These are phyloP conservation scores for Pachyuromys duprasi DNA, from an alignment of 2,797 vertebrate genomes.

Conservation along the genomic window DNA sequence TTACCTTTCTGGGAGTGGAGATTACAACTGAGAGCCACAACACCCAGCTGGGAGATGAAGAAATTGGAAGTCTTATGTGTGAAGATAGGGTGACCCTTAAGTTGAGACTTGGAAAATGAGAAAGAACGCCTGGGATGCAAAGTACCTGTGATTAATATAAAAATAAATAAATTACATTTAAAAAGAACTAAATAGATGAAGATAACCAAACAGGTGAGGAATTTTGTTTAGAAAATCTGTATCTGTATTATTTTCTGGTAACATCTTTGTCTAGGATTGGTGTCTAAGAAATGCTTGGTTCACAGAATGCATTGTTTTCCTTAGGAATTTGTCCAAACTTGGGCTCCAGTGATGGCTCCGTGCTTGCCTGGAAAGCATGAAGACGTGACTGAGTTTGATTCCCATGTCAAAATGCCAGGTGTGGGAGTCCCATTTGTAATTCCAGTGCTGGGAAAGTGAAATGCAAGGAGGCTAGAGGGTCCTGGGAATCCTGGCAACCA, in stretches of 20 bases:
- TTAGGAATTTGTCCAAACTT: constrained; percentile 6
- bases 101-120: neutral
- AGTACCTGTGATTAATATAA: no score
- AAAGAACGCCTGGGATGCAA: no score
- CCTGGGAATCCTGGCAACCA: neutral
- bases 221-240: constrained; percentile 53
- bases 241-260: neutral
- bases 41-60: neutral
- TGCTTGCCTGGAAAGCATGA: neutral
- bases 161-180: no score
- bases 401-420: neutral
- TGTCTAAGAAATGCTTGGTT: neutral
- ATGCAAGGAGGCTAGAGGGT: neutral
- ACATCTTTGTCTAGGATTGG: neutral
- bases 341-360: neutral
- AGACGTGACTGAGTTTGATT: neutral
- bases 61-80: neutral
- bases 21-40: neutral
- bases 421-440: no score
- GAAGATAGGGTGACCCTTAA: neutral
- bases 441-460: neutral
- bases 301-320: neutral
- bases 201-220: neutral
- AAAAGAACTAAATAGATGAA: neutral
- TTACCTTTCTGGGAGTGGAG: neutral